Conservation (phyloP, 1,140 invertebrate species). For the Parapsyche elsis region DNA sequence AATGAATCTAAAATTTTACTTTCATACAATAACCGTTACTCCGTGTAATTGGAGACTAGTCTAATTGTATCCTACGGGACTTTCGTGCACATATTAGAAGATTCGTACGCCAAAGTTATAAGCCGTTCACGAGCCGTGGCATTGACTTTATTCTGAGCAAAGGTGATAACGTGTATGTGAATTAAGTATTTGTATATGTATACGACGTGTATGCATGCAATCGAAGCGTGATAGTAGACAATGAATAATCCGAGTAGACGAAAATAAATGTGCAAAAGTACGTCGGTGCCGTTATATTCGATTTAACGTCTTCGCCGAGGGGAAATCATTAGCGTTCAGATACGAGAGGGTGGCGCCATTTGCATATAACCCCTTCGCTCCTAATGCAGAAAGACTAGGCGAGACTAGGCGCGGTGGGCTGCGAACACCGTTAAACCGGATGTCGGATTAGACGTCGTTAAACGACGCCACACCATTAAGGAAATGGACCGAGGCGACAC, state of each 20-base stretch:
- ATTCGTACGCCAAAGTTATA: too few relatives aligned
- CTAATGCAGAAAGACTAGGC: neutral
- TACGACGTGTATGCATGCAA: neutral
- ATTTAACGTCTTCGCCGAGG: slow-evolving; percentile 22
- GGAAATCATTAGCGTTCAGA: slow-evolving; percentile 30
- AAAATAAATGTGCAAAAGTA: slow-evolving; percentile 15
- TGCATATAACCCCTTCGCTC: neutral
- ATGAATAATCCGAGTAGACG: slow-evolving; percentile 9
- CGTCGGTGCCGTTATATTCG: slow-evolving; percentile 6
- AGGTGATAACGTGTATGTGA: neutral
- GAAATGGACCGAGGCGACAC: too few relatives aligned
- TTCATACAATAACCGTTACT: too few relatives aligned
- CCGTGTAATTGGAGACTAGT: too few relatives aligned
- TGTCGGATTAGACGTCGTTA: too few relatives aligned
- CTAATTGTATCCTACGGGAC: too few relatives aligned
- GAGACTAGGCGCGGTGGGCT: neutral
- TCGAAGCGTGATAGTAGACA: slow-evolving; percentile 20
- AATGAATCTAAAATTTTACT: too few relatives aligned
- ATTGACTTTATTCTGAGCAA: neutral
- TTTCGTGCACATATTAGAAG: too few relatives aligned
- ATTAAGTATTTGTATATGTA: too few relatives aligned
- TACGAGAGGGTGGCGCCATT: neutral
- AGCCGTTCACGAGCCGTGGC: too few relatives aligned
- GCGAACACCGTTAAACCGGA: too few relatives aligned
- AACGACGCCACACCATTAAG: too few relatives aligned